These are phyloP conservation scores for Xestobium rufovillosum DNA, from an alignment of 2,888 invertebrate species.

Conservation along the genomic window DNA sequence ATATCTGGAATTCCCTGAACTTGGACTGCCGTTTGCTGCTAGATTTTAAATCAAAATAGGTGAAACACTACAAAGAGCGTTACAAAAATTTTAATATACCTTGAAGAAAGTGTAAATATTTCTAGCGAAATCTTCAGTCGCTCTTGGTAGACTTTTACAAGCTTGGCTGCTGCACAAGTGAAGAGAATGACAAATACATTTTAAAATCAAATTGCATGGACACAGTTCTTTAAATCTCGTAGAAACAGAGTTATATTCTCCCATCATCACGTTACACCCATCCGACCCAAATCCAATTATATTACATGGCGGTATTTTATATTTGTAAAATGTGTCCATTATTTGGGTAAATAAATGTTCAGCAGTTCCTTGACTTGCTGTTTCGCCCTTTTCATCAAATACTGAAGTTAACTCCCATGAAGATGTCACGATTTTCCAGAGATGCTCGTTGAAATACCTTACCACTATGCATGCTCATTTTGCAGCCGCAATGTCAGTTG, in stretches of 20 bases:
- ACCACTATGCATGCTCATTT: conserved; percentile 12
- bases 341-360: conserved; percentile 7
- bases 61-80: too few species aligned
- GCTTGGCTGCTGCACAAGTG: conserved; percentile 33
- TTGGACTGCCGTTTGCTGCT: conserved; percentile 19
- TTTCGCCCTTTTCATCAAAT: conserved; percentile 8
- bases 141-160: conserved; percentile 30
- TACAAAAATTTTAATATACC: neutral
- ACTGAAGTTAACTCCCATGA: conserved; percentile 9
- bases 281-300: conserved; percentile 35
- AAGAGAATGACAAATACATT: conserved; percentile 34
- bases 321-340: conserved; percentile 15
- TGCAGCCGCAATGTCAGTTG: conserved; percentile 8
- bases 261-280: conserved; percentile 35
- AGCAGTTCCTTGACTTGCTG: conserved; percentile 7
- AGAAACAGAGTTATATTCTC: conserved; percentile 30
- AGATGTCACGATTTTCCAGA: conserved; percentile 2
- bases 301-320: conserved; percentile 28
- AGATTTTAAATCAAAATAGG: neutral
- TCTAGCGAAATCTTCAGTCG: conserved; percentile 30
- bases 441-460: conserved; percentile 5
- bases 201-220: conserved; percentile 30
- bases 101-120: conserved; percentile 24
- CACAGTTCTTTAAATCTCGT: conserved; percentile 25
- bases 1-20: conserved; percentile 20